Evolutionary conservation across 2,888 invertebrate species (phyloP).

Genomic region (Acanthosepion pharaonis): DNA sequence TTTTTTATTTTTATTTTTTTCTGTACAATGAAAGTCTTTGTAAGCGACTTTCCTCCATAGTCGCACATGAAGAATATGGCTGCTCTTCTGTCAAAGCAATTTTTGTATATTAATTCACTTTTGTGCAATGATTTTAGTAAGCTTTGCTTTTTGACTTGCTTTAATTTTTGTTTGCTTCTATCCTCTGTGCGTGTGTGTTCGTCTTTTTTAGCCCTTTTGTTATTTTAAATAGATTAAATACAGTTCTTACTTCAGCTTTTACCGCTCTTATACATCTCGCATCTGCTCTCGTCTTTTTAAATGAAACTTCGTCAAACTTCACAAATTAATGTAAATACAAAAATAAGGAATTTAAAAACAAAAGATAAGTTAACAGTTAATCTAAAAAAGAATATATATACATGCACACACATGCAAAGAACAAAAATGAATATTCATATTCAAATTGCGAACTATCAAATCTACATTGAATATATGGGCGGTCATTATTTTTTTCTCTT

Average conservation of each 20-base stretch:
- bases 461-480: no score
- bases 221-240: background rate
- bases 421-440: no score
- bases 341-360: background rate
- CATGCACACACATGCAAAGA: background rate
- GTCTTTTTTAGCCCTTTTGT: background rate
- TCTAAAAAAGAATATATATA: background rate
- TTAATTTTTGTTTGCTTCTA: background rate
- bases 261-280: background rate
- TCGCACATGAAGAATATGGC: background rate
- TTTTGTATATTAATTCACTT: conserved; percentile 23
- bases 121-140: background rate
- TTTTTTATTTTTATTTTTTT: background rate
- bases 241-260: background rate
- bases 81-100: background rate
- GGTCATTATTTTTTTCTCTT: no score
- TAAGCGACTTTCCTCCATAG: background rate
- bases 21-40: background rate
- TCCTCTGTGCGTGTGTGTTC: background rate
- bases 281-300: background rate
- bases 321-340: background rate
- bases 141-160: background rate
- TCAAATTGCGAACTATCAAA: no score
- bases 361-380: background rate
- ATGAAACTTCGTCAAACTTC: background rate